Percentiles rank a stretch among this genome's conserved stretches.
Evolutionary conservation across 2,113 vertebrate genomes (phyloP).

Genomic region (Alectura lathami): DNA sequence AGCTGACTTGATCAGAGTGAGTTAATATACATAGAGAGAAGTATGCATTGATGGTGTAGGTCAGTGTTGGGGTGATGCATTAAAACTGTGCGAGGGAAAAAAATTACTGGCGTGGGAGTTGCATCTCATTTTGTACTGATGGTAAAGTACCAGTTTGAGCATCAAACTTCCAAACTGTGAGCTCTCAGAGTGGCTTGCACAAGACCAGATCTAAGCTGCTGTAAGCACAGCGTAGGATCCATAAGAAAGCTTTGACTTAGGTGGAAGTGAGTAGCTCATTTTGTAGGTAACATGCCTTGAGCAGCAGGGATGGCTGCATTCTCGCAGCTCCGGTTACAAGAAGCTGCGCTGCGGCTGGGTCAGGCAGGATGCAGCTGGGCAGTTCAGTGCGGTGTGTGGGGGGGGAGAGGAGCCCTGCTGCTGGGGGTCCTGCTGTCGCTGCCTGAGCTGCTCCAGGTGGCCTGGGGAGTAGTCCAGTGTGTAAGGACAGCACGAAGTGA

Average conservation of each 20-base stretch:
- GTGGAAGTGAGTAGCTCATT: background rate
- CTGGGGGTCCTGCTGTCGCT: too few relatives aligned
- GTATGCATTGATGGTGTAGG: background rate
- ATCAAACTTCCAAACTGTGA: background rate
- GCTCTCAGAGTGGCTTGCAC: background rate
- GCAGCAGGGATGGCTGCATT: background rate
- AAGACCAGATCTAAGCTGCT: background rate
- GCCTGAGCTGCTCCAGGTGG: background rate
- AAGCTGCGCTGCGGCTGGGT: background rate
- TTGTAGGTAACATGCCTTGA: slow-evolving; percentile 8
- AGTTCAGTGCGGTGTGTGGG: too few relatives aligned
- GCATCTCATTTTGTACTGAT: background rate
- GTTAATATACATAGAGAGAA: background rate
- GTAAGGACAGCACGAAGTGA: background rate
- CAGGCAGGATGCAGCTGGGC: background rate
- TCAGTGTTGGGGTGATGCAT: background rate
- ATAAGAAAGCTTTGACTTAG: background rate
- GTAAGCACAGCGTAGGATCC: background rate
- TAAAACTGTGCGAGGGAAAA: background rate
- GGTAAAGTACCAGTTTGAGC: background rate
- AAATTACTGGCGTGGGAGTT: background rate
- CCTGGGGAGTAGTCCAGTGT: background rate
- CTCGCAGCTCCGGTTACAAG: background rate
- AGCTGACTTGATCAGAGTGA: background rate
- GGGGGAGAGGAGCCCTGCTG: too few relatives aligned